Percentiles rank a stretch among this genome's conserved stretches.
Evolutionary conservation across 2,113 vertebrate genomes (phyloP).

Genomic region (Tympanuchus pallidicinctus): DNA sequence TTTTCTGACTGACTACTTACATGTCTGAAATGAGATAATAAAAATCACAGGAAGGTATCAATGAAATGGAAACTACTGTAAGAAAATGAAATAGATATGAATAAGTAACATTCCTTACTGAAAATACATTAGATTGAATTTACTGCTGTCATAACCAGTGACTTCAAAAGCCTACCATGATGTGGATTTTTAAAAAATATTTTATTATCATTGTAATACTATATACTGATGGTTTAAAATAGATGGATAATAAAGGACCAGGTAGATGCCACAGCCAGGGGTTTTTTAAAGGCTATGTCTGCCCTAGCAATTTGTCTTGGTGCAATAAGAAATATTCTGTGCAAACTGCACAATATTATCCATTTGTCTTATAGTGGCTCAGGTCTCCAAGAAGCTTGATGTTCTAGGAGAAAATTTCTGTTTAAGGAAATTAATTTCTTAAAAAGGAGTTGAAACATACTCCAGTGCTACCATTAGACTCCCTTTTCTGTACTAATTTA

Average conservation of each 20-base stretch:
- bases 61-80: slow-evolving; percentile 11
- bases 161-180: not conserved
- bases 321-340: not conserved
- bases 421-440: not conserved
- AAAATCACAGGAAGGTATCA: slow-evolving; percentile 30
- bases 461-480: not conserved
- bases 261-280: not conserved
- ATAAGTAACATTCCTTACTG: slow-evolving; percentile 5
- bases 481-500: not conserved
- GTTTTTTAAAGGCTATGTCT: not conserved
- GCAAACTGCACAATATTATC: not conserved
- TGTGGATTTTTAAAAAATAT: not conserved
- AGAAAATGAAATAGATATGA: slow-evolving; percentile 30
- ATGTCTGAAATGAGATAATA: slow-evolving; percentile 16
- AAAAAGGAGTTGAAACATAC: fast-evolving
- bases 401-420: not conserved
- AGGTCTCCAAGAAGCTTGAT: not conserved
- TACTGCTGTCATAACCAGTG: slow-evolving; percentile 31
- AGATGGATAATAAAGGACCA: not conserved
- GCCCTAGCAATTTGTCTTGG: not conserved
- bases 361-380: not conserved
- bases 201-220: not conserved
- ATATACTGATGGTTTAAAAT: not conserved
- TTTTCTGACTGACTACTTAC: not conserved
- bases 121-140: slow-evolving; percentile 4